Base-by-base conservation (phyloP, 2,797 vertebrate genomes). In the Platyrinchus mystaceus region DNA sequence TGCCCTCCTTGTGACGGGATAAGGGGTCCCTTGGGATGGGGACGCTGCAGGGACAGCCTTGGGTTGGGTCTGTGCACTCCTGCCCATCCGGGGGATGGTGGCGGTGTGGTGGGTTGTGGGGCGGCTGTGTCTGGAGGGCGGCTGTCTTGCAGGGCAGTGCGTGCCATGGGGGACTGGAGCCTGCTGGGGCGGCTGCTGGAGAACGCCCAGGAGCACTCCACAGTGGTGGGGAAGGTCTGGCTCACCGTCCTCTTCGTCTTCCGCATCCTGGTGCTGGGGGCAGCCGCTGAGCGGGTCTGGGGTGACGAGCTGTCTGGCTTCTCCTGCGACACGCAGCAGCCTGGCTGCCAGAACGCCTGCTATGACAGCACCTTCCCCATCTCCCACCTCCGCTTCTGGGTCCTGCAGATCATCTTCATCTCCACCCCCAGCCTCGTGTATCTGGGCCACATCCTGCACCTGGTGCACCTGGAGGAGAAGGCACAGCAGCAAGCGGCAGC, bases 331-430 rank as follows among this genome's bases (percentile, higher is more conserved):
- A 99, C 99, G 12, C 99, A 99, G 96, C 98, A 99, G 97, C 99
- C 98, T 0, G 98, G 99, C 95, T 99, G 99, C 96, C 98, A 99
- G 95, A 99, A 98, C 0, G 98, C 99, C 90, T 99, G 99, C 96
- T 99, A 99, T 1, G 98, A 99, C 96, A 97, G 97, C 81, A 99
- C 99, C 80, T 99, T 99, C 96, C 99, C 98, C 50, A 99, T 99
- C 92, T 99, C 99, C 49, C 99, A 99, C 96, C 98, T 99, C 63
- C 98, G 98, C 90, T 99, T 99, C 98, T 99, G 99, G 98, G 98
- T 99, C 87, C 98, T 99, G 98, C 99, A 99, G 97, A 99, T 99
- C 97, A 99, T 99, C 95, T 99, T 99, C 0, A 97, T 99, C 88
- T 99, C 98, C 52, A 98, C 98, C 0, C 99, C 98, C 21, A 99